A percentile compares a stretch with the other conserved stretches of the same genome.
Conservation (phyloP, 2,113 vertebrate genomes). For the Hylia prasina region DNA sequence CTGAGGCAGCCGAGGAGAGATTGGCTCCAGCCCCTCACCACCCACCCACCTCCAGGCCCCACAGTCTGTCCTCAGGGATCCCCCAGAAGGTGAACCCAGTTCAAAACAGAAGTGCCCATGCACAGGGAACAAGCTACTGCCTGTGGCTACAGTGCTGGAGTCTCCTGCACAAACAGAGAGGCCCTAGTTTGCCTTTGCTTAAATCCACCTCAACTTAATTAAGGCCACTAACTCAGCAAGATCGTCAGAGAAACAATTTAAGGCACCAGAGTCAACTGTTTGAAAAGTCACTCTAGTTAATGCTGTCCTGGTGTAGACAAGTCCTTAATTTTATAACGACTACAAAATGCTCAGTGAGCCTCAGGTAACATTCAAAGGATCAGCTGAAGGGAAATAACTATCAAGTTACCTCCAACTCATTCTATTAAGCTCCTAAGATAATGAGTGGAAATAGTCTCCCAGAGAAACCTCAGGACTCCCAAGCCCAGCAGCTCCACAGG, state of each 20-base stretch:
- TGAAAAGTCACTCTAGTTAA: neutral
- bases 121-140: neutral
- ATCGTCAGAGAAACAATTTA: neutral
- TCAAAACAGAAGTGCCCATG: neutral
- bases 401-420: neutral
- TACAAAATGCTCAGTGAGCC: neutral
- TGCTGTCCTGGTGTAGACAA: neutral
- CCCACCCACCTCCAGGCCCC: neutral
- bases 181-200: neutral
- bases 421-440: neutral
- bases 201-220: neutral
- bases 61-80: accelerated
- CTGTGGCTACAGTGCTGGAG: neutral
- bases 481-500: neutral
- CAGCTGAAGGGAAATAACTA: neutral
- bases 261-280: neutral
- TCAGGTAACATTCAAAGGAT: neutral
- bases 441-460: neutral
- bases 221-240: neutral
- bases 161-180: neutral
- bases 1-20: neutral
- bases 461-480: neutral
- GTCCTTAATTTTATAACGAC: neutral
- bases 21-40: neutral
- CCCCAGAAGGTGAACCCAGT: neutral